Base-by-base conservation (phyloP, 2,113 vertebrate genomes). In the Taxidea taxus region DNA sequence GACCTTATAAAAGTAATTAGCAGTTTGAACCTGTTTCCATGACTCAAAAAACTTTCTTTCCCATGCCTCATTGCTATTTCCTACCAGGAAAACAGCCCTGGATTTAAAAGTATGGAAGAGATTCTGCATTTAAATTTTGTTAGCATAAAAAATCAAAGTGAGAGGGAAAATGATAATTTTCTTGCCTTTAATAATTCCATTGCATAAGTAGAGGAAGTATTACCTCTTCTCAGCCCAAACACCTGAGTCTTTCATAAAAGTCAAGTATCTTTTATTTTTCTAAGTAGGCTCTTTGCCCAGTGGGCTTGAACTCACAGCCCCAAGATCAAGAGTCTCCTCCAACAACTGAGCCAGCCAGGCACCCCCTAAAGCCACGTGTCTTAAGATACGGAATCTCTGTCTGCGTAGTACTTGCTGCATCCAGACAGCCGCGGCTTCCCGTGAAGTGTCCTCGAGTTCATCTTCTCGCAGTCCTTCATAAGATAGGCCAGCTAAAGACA, bases 71-170 rank as follows among this genome's bases (percentile, higher is more conserved):
- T 83, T 86, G 42, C 34, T 74, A 20, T 89, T 97, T 94, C 74
- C 68, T 88, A 47, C 12, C 12, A 92, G 70, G 51, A 87, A 58
- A 72, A 39, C 49, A 81, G 23, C 34, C 39, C 37, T 75, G 51
- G 56, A 85, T 88, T 78, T 93, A 37, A 88, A 91, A 64, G n/a
- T 85, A 20, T 54, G 91, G 66, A 49, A 70, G 49, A 97, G 92
- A 70, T 70, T 82, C 37, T 94, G 20, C 29, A 80, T 88, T 84
- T 94, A 80, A 27, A 93, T 93, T 95, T 94, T 44, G 15, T 86
- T 86, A 86, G 29, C 75, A 14, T 86, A 44, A 84, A 68, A 96
- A 88, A 42, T 72, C 25, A 85, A 39, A 86, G 25, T 77, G 72
- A 88, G 62, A 62, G 21, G 58, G 21, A 58, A 85, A 51, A 83